These are phyloP conservation scores for Sinella curviseta DNA, from an alignment of 1,140 invertebrate species.

Conservation along the genomic window DNA sequence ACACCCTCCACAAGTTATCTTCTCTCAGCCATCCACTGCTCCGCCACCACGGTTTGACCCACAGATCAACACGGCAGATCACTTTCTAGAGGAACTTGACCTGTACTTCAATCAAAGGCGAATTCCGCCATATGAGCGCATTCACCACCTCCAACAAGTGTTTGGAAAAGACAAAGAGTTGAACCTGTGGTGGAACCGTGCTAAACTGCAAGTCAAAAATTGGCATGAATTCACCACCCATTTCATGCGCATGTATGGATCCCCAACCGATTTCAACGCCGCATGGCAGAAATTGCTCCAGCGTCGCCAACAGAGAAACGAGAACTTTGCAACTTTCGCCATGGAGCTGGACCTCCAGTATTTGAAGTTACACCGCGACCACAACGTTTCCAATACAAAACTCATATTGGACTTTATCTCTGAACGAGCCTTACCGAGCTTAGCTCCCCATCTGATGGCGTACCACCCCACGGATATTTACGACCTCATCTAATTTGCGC, in stretches of 20 bases:
- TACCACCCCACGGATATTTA: neutral
- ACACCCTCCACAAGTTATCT: too few species aligned
- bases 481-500: neutral
- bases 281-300: neutral
- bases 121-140: too few species aligned
- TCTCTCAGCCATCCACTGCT: too few species aligned
- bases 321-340: neutral
- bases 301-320: neutral
- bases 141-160: neutral
- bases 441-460: neutral
- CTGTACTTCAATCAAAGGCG: too few species aligned
- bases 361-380: neutral
- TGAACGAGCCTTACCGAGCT: neutral
- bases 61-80: neutral
- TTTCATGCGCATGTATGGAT: neutral
- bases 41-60: neutral
- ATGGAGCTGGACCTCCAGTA: slow-evolving; percentile 15
- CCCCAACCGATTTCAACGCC: neutral
- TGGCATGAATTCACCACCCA: neutral
- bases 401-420: neutral
- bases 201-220: neutral
- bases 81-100: neutral
- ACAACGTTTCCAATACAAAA: neutral
- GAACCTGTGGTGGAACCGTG: neutral
- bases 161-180: neutral